Percentiles rank a stretch among this genome's conserved stretches.
These are phyloP conservation scores for Lacerta viridis DNA, from an alignment of 2,797 vertebrate species.

Conservation along the genomic window DNA sequence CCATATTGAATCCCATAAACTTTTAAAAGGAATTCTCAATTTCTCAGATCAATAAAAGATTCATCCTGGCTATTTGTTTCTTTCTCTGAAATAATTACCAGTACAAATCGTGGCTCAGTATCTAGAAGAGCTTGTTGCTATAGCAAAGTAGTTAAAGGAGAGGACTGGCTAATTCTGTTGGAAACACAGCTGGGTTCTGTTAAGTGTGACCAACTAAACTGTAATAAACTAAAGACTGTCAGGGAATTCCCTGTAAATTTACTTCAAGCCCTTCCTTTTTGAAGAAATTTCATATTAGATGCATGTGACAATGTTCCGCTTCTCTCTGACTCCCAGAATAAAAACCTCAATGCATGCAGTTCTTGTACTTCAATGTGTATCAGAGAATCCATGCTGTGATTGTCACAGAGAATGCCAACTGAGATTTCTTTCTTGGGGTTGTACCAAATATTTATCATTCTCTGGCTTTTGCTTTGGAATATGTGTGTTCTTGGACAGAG, in stretches of 20 bases:
- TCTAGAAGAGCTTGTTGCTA: neutral
- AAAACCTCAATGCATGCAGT: neutral
- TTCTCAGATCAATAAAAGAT: neutral
- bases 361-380: conserved; percentile 5
- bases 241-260: conserved; percentile 16
- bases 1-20: neutral
- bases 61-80: neutral
- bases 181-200: conserved; percentile 22
- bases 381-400: neutral
- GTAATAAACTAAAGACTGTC: neutral
- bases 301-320: neutral
- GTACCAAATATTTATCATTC: neutral
- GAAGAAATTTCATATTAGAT: conserved; percentile 18
- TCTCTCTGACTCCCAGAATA: neutral
- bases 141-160: neutral
- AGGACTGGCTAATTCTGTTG: neutral
- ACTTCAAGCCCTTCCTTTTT: conserved; percentile 8
- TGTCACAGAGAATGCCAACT: neutral
- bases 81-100: neutral
- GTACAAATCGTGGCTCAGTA: neutral
- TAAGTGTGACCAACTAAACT: neutral
- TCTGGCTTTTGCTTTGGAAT: conserved; percentile 1
- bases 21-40: neutral
- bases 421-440: conserved; percentile 9
- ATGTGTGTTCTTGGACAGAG: neutral